Percentiles rank a stretch among this genome's conserved stretches.
These are phyloP conservation scores for Tachina grossa DNA, from an alignment of 2,888 invertebrate species.

Conservation along the genomic window DNA sequence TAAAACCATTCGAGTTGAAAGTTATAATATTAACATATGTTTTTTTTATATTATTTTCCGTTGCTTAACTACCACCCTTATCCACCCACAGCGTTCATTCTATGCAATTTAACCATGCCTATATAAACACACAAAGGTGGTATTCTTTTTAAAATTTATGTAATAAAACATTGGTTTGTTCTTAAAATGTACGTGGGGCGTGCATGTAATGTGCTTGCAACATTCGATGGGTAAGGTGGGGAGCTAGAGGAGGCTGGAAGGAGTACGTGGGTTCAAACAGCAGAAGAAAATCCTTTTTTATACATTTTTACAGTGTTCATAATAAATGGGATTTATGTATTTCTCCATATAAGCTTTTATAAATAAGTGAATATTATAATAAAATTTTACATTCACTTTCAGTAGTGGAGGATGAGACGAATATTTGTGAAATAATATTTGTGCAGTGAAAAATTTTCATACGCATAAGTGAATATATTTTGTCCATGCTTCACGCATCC, in stretches of 20 bases:
- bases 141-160: conserved; percentile 41
- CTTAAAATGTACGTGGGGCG: neutral
- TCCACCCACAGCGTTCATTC: neutral
- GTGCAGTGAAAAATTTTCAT: no score
- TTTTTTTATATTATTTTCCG: conserved; percentile 51
- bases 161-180: conserved; percentile 35
- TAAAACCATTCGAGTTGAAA: conserved; percentile 56
- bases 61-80: conserved; percentile 1
- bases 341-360: conserved; percentile 62
- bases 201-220: neutral
- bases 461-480: no score
- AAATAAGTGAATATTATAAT: conserved; percentile 67
- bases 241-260: neutral
- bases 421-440: no score
- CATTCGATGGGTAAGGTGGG: neutral
- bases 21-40: conserved; percentile 65
- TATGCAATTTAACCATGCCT: neutral
- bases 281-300: conserved; percentile 44
- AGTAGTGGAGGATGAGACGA: no score
- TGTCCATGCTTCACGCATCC: no score
- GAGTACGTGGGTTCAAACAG: neutral
- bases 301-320: conserved; percentile 60
- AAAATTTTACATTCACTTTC: conserved; percentile 22
- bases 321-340: conserved; percentile 64
- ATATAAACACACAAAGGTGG: neutral